These are phyloP conservation scores for Podargus strigoides DNA, from an alignment of 2,797 vertebrate species.

Conservation along the genomic window DNA sequence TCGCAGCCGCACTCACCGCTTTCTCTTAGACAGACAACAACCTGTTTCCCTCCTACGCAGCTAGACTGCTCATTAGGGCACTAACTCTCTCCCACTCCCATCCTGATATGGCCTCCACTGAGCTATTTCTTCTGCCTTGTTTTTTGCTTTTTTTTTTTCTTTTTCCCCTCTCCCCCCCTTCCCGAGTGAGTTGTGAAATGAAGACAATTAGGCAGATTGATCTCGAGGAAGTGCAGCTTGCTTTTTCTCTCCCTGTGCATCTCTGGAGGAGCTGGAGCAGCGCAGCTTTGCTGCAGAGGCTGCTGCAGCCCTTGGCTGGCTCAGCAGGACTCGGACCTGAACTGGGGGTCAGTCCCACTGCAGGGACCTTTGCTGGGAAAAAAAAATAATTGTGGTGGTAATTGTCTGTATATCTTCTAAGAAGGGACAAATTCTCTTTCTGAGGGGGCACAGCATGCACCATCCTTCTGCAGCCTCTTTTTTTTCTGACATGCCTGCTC, in stretches of 20 bases:
- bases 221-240: neutral
- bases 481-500: neutral
- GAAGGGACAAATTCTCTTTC: neutral
- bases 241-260: neutral
- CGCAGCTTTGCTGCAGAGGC: neutral
- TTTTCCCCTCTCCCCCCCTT: neutral
- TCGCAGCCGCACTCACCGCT: constrained; percentile 21
- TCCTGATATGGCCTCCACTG: constrained; percentile 54
- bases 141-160: neutral
- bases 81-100: constrained; percentile 65
- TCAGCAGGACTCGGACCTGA: neutral
- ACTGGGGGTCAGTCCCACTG: neutral
- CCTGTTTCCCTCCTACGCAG: constrained; percentile 61
- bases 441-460: neutral
- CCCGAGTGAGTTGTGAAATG: neutral
- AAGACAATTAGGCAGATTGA: constrained; percentile 36
- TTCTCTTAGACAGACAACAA: constrained; percentile 61
- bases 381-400: neutral
- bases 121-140: constrained; percentile 46
- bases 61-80: constrained; percentile 67
- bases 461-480: neutral
- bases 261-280: neutral
- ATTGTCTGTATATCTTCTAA: neutral
- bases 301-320: neutral
- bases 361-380: neutral